Conservation (phyloP, 2,113 vertebrate species). For the Coptodon bakossiorum region DNA sequence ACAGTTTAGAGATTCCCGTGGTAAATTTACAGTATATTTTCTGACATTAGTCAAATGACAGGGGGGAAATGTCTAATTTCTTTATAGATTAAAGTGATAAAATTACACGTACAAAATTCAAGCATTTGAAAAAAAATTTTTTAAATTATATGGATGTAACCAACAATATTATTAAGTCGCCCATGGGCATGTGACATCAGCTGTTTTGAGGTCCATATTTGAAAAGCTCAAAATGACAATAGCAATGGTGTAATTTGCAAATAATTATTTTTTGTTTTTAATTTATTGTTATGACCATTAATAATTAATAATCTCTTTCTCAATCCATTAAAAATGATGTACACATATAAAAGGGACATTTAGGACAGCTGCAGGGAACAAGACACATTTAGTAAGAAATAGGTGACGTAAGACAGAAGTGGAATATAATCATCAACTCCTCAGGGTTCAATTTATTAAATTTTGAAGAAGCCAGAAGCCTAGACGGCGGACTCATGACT, state of each 20-base stretch:
- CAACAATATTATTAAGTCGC: neutral
- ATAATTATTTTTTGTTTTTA: neutral
- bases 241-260: neutral
- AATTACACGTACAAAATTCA: neutral
- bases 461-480: neutral
- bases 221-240: neutral
- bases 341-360: neutral
- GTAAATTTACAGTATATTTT: neutral
- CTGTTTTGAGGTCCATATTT: neutral
- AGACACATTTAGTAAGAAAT: neutral
- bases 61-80: neutral
- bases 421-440: neutral
- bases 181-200: neutral
- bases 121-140: accelerated
- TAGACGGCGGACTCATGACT: neutral
- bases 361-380: neutral
- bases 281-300: neutral
- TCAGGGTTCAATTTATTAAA: neutral
- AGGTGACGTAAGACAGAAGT: neutral
- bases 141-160: neutral
- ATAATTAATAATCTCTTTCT: neutral
- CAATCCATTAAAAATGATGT: neutral
- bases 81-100: neutral
- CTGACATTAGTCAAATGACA: neutral
- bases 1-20: neutral